Conservation (phyloP, 2,888 invertebrate species). For the Drosophila rubida region DNA sequence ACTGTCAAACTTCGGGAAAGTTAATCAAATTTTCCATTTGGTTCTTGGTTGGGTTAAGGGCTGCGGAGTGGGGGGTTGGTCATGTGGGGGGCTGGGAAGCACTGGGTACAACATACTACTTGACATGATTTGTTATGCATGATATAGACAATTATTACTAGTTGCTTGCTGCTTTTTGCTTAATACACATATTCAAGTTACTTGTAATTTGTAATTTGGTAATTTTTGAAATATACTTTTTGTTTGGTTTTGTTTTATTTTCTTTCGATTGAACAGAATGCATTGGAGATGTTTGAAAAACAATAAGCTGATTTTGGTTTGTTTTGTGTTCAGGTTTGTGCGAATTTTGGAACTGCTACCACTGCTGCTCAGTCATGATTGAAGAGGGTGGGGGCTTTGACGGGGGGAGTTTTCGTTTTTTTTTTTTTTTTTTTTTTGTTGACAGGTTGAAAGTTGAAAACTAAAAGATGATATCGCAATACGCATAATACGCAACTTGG, state of each 20-base stretch:
- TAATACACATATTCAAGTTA: background rate
- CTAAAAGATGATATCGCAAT: conserved; percentile 73
- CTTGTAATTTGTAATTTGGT: conserved; percentile 12
- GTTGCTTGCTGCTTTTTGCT: conserved; percentile 33
- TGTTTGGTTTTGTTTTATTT: conserved; percentile 50
- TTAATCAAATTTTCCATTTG: conserved; percentile 70
- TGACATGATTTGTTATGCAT: conserved; percentile 62
- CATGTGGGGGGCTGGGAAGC: conserved; percentile 40
- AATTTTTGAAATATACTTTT: conserved; percentile 40
- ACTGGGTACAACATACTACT: conserved; percentile 73
- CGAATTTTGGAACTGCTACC: conserved; percentile 79
- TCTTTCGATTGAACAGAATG: conserved; percentile 70
- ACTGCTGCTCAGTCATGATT: conserved; percentile 80
- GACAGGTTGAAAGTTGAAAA: conserved; percentile 62
- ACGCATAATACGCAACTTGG: conserved; percentile 59
- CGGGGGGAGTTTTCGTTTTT: conserved; percentile 9
- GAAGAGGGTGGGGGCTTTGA: conserved; percentile 31
- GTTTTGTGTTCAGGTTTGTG: conserved; percentile 53
- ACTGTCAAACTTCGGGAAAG: conserved; percentile 75
- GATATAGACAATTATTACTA: conserved; percentile 34
- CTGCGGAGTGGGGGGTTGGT: conserved; percentile 23
- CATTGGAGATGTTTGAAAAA: conserved; percentile 77
- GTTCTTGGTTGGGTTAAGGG: conserved; percentile 6
- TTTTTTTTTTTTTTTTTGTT: conserved; percentile 6
- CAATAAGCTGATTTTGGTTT: conserved; percentile 60